Conservation (phyloP, 92 coral and sea anemone genomes). For the Zoanthus gigantus region DNA sequence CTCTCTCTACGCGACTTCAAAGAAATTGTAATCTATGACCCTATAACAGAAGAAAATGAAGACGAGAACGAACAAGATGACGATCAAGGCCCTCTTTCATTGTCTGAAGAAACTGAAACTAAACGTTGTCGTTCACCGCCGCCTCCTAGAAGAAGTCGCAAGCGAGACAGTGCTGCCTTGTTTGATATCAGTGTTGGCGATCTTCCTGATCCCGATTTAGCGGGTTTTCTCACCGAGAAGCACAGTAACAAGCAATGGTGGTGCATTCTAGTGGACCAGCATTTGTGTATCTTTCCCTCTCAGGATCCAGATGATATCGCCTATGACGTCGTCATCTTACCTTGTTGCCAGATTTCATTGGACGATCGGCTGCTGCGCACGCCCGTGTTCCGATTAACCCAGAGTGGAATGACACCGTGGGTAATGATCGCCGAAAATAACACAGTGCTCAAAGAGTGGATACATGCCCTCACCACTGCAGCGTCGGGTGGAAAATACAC, state of each 20-base stretch:
- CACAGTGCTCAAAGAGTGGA: constrained; percentile 93
- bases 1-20: constrained; percentile 77
- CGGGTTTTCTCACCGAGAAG: constrained; percentile 89
- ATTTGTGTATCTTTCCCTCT: constrained; percentile 94
- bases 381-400: constrained; percentile 96
- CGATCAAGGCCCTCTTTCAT: neutral
- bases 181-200: constrained; percentile 95
- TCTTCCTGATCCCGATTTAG: constrained; percentile 88
- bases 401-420: constrained; percentile 95
- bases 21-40: constrained; percentile 85
- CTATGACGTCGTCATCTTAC: constrained; percentile 94
- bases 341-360: constrained; percentile 96
- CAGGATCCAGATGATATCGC: constrained; percentile 95
- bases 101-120: constrained; percentile 10
- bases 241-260: constrained; percentile 96
- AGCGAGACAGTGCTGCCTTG: constrained; percentile 96
- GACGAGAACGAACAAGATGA: constrained; percentile 58
- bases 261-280: constrained; percentile 96
- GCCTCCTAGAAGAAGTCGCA: constrained; percentile 81
- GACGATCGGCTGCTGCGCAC: constrained; percentile 94
- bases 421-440: constrained; percentile 91
- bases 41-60: constrained; percentile 82
- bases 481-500: constrained; percentile 91
- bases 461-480: constrained; percentile 90
- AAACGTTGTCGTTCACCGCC: constrained; percentile 55